Evolutionary conservation across 2,797 vertebrate genomes (phyloP).

Genomic region (Erpetoichthys calabaricus): DNA sequence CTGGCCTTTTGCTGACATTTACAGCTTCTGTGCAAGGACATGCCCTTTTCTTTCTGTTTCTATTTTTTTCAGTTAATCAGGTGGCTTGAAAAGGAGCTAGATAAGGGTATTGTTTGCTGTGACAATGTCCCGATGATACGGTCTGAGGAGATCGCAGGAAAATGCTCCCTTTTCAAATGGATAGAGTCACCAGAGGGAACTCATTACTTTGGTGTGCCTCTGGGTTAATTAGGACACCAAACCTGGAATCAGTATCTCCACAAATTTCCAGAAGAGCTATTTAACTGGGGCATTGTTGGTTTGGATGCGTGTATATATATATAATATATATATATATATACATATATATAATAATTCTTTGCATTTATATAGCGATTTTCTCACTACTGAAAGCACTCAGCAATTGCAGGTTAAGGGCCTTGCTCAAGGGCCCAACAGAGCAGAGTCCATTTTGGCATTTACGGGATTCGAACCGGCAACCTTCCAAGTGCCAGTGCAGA

Average conservation of each 20-base stretch:
- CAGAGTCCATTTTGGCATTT: too few relatives aligned
- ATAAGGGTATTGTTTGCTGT: conserved; percentile 86
- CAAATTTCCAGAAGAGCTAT: conserved; percentile 31
- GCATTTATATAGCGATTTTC: too few relatives aligned
- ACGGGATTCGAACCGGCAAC: too few relatives aligned
- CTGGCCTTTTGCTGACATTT: conserved; percentile 79
- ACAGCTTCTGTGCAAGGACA: conserved; percentile 74
- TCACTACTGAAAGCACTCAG: too few relatives aligned
- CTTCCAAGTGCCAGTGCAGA: too few relatives aligned
- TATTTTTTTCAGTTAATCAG: conserved; percentile 86
- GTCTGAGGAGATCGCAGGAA: conserved; percentile 50
- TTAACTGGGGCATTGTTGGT: too few relatives aligned
- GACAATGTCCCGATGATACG: conserved; percentile 81
- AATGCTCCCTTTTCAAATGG: conserved; percentile 56
- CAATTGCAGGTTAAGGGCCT: too few relatives aligned
- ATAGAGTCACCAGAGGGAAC: conserved; percentile 74
- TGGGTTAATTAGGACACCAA: conserved; percentile 72
- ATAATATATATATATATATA: too few relatives aligned
- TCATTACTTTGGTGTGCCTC: conserved; percentile 66
- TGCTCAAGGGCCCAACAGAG: too few relatives aligned
- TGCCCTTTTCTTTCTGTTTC: conserved; percentile 67
- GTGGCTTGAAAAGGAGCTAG: conserved; percentile 85
- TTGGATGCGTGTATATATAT: too few relatives aligned
- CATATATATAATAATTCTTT: too few relatives aligned
- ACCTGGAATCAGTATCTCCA: conserved; percentile 40